phyloP scores from a whole-genome alignment of 2,797 vertebrate species.

The Poeciliopsis gracilis region DNA sequence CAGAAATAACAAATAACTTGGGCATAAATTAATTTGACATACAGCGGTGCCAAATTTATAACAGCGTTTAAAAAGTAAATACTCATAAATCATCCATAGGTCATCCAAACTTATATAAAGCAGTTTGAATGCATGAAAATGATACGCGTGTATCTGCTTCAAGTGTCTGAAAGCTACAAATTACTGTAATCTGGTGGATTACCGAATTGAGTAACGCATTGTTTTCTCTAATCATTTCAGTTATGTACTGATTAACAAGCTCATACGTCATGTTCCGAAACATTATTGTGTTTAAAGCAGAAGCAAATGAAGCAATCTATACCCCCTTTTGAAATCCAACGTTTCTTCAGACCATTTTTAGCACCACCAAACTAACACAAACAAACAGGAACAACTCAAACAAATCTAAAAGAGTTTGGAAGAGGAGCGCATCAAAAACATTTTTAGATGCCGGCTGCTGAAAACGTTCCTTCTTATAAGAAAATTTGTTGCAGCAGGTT shows the following conservation, averaged over 20 bases:
- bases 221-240: slow-evolving; percentile 9
- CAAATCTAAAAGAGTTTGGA: neutral
- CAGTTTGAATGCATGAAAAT: slow-evolving; percentile 11
- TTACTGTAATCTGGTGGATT: slow-evolving; percentile 8
- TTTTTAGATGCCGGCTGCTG: neutral
- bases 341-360: neutral
- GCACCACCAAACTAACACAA: neutral
- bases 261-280: neutral
- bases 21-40: slow-evolving; percentile 48
- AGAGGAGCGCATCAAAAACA: neutral
- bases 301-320: slow-evolving; percentile 1
- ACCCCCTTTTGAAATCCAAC: neutral
- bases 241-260: neutral
- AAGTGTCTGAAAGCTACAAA: slow-evolving; percentile 18
- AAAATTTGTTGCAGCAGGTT: neutral
- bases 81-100: neutral
- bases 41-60: neutral
- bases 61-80: neutral
- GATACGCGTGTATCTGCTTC: neutral
- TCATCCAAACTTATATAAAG: slow-evolving; percentile 15
- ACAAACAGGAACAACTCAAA: neutral
- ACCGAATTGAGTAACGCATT: slow-evolving; percentile 22
- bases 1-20: slow-evolving; percentile 54
- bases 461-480: neutral
- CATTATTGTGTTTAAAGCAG: slow-evolving; percentile 14